A percentile compares a stretch with the other conserved stretches of the same genome.
Conservation (phyloP, 2,797 vertebrate genomes). For the Trachops cirrhosus region DNA sequence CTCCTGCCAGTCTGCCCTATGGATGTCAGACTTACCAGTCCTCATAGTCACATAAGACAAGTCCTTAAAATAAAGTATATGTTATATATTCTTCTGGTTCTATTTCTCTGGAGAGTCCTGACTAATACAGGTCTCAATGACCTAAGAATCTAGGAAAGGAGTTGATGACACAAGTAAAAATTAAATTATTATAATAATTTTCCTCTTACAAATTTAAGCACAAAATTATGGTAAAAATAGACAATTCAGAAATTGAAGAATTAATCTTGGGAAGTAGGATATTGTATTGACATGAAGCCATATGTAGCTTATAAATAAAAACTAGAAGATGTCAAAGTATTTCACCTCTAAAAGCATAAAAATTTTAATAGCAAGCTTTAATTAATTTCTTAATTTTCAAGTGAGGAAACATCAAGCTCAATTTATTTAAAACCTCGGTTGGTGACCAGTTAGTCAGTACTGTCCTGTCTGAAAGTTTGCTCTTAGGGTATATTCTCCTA, state of each 20-base stretch:
- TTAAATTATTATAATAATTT: background rate
- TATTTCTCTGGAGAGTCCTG: background rate
- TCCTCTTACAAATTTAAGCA: conserved; percentile 1
- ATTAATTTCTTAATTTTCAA: background rate
- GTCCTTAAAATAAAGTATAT: background rate
- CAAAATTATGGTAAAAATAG: background rate
- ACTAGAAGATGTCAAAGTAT: background rate
- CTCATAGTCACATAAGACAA: background rate
- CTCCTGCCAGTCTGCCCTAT: background rate
- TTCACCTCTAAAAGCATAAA: conserved; percentile 3
- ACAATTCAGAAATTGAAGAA: background rate
- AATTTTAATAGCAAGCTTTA: background rate
- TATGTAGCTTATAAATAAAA: background rate
- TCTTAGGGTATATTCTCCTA: background rate
- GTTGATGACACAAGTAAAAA: background rate
- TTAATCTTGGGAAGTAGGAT: background rate
- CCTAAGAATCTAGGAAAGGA: background rate
- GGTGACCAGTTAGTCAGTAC: background rate
- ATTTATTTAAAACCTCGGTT: background rate
- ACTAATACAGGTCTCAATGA: background rate
- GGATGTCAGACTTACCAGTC: background rate
- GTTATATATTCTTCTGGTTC: background rate
- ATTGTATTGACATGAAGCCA: background rate
- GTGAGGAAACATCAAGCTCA: background rate
- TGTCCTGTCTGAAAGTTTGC: background rate